Conservation (phyloP, 2,113 vertebrate species). For the Coptodon bakossiorum region DNA sequence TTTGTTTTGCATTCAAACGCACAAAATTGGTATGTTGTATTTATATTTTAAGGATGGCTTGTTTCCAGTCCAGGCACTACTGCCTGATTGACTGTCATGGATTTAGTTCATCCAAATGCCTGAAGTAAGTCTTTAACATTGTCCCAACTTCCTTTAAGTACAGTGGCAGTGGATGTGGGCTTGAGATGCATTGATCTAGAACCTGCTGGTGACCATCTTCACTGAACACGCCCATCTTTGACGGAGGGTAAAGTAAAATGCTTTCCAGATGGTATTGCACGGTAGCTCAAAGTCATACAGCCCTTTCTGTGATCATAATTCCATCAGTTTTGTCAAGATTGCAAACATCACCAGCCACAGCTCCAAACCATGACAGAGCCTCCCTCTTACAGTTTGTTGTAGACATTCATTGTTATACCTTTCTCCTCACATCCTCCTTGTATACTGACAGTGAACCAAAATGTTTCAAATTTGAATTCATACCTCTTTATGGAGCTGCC, state of each 20-base stretch:
- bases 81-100: neutral
- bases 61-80: neutral
- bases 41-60: neutral
- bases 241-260: neutral
- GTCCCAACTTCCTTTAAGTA: neutral
- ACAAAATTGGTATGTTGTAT: accelerated
- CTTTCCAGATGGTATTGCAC: neutral
- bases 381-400: neutral
- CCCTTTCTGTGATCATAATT: neutral
- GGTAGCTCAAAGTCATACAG: neutral
- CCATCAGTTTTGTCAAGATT: neutral
- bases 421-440: neutral
- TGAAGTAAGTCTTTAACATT: accelerated
- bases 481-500: neutral
- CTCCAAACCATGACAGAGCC: neutral
- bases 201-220: neutral
- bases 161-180: neutral
- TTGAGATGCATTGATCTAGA: neutral
- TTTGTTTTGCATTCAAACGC: neutral
- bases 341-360: neutral
- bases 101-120: neutral
- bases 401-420: neutral
- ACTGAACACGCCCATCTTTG: neutral
- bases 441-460: neutral
- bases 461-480: neutral